phyloP scores from a whole-genome alignment of 2,113 vertebrate species.

The Collichthys lucidus region DNA sequence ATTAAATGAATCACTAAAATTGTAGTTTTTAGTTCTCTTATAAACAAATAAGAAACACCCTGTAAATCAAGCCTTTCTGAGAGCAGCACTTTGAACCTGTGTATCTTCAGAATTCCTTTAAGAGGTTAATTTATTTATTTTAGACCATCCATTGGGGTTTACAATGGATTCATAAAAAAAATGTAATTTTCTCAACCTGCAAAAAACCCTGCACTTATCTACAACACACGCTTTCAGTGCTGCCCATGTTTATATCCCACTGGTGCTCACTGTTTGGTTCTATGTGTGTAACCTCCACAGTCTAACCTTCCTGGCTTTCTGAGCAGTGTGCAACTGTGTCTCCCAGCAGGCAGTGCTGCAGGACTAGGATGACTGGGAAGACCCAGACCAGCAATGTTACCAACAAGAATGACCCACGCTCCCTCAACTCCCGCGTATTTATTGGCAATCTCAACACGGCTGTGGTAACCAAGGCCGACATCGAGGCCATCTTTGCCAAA shows the following conservation, averaged over 20 bases:
- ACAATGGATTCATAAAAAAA: slow-evolving; percentile 19
- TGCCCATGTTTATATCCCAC: slow-evolving; percentile 20
- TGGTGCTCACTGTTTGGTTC: slow-evolving; percentile 16
- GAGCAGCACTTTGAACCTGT: not conserved
- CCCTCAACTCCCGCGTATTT: slow-evolving; percentile 97
- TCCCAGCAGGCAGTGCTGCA: slow-evolving; percentile 71
- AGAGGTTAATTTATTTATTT: not conserved
- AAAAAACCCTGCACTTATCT: slow-evolving; percentile 8
- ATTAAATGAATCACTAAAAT: not conserved
- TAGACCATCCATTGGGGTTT: not conserved
- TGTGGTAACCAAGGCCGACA: slow-evolving; percentile 95
- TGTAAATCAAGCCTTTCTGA: not conserved
- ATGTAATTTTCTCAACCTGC: not conserved
- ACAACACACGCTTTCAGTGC: not conserved
- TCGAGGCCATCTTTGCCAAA: slow-evolving; percentile 95
- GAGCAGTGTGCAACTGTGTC: slow-evolving; percentile 49
- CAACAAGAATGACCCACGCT: slow-evolving; percentile 97
- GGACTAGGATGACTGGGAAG: slow-evolving; percentile 94
- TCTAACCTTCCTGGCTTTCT: slow-evolving; percentile 50
- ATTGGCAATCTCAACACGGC: slow-evolving; percentile 97
- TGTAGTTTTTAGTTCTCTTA: not conserved
- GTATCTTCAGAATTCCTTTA: not conserved
- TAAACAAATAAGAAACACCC: not conserved
- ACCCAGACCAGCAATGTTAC: slow-evolving; percentile 98
- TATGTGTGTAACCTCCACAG: slow-evolving; percentile 18